Evolutionary conservation across 1,140 invertebrate genomes (phyloP).

Genomic region (Dendroctonus valens): DNA sequence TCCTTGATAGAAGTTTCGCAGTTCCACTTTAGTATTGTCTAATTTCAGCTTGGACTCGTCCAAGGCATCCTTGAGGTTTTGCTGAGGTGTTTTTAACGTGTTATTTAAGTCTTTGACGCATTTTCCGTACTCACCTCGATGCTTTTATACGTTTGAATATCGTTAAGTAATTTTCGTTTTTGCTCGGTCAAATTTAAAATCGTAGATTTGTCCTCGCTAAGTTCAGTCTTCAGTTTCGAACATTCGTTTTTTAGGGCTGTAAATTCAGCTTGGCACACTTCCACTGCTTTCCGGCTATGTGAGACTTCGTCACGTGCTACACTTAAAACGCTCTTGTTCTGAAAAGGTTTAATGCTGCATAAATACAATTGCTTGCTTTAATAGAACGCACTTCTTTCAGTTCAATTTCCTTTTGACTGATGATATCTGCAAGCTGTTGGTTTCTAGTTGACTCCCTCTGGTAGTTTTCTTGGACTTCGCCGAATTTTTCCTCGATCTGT

Average conservation of each 20-base stretch:
- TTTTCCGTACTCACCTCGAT: conserved; percentile 51
- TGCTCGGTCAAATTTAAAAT: conserved; percentile 54
- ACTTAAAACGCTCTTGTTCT: conserved; percentile 46
- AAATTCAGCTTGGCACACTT: conserved; percentile 58
- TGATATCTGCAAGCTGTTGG: conserved; percentile 55
- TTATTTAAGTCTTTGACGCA: neutral
- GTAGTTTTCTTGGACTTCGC: conserved; percentile 53
- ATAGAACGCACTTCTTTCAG: conserved; percentile 53
- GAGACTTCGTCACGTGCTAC: conserved; percentile 51
- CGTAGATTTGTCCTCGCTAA: conserved; percentile 56
- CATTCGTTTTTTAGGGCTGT: conserved; percentile 56
- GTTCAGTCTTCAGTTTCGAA: conserved; percentile 52
- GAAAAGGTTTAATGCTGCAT: conserved; percentile 17
- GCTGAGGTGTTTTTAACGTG: conserved; percentile 35
- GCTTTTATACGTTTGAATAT: conserved; percentile 53
- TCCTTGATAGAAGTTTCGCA: conserved; percentile 73
- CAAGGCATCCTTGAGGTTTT: conserved; percentile 53
- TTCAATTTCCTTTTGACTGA: conserved; percentile 55
- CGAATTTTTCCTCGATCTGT: conserved; percentile 52
- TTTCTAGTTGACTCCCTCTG: conserved; percentile 54
- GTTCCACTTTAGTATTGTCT: conserved; percentile 64
- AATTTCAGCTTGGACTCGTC: conserved; percentile 57
- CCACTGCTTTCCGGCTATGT: conserved; percentile 55
- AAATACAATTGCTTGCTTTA: neutral
- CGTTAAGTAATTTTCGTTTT: conserved; percentile 52